Base-by-base conservation (phyloP, 2,113 vertebrate species). In the Eonycteris spelaea region DNA sequence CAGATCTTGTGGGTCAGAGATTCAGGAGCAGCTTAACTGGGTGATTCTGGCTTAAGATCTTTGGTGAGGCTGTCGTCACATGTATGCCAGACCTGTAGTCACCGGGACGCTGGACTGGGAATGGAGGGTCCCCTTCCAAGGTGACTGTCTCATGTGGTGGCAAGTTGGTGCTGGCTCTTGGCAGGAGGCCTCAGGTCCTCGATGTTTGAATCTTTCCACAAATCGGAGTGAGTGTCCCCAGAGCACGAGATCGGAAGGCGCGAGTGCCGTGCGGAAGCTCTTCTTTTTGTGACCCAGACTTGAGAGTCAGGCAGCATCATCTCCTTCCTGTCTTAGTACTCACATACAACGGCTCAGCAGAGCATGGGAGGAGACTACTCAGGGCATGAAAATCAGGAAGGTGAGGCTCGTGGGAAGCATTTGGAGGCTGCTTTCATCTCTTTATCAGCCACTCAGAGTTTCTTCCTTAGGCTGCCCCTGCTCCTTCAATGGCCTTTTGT, bases 171-270 rank as follows among this genome's bases (percentile, higher is more conserved):
- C 57, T 57, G 53, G 79, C 79, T 22, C 5, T 61, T 9, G 26
- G 65, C 63, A 18, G 63, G 70, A 59, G 74, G 33, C 85, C 43
- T 94, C 7, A 0, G 9, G 15, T 86, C 55, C 35, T 45, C 0
- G 0, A 0, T 7, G 4, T 59, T 19, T 33, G 24, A 16, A 16
- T 33, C 12, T 35, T 53, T 43, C n/a, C 5, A 0, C 18, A 16
- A 11, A 1, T 30, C 38, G 33, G 13, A 53, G n/a, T 38, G 26
- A 6, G 61, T 68, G 77, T 95, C 67, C 74, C 67, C 15, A n/a
- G 67, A 90, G 65, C 45, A 59, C 28, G n/a, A 28, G 77, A 38
- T 85, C 14, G 22, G 24, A 30, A 9, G 30, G 74, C 57, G 59
- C 13, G 57, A 11, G 12, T 4, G 33, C 57, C 1, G 0, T 1